A percentile compares a stretch with the other conserved stretches of the same genome.
Evolutionary conservation across 2,797 vertebrate genomes (phyloP).

Genomic region (Hippocampus kuda): DNA sequence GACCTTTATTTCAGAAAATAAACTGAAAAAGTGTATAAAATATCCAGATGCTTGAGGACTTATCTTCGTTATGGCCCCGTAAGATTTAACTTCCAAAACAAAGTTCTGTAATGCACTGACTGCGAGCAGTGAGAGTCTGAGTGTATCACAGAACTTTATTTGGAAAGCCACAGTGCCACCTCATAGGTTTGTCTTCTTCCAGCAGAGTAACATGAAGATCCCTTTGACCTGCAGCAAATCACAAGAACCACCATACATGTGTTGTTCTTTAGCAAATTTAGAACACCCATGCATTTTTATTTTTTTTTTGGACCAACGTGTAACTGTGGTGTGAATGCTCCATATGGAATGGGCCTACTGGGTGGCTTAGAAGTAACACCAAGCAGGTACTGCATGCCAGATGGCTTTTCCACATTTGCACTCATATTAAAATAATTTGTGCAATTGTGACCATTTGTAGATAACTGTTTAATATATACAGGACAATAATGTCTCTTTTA

Average conservation of each 20-base stretch:
- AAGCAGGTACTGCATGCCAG: conserved; percentile 38
- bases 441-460: neutral
- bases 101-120: conserved; percentile 88
- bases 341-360: conserved; percentile 29
- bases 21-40: conserved; percentile 22
- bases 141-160: conserved; percentile 84
- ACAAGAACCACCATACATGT: conserved; percentile 20
- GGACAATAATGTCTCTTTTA: neutral
- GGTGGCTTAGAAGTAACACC: conserved; percentile 24
- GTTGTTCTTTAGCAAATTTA: neutral
- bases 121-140: conserved; percentile 73
- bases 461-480: neutral
- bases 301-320: conserved; percentile 1
- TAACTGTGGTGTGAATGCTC: conserved; percentile 8
- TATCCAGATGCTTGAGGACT: conserved; percentile 48
- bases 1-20: conserved; percentile 48
- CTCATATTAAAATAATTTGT: neutral
- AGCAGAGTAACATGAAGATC: conserved; percentile 42
- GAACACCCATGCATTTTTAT: conserved; percentile 3
- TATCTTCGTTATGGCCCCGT: conserved; percentile 46
- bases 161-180: conserved; percentile 72
- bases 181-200: conserved; percentile 60
- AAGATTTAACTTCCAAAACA: conserved; percentile 73
- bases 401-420: conserved; percentile 31
- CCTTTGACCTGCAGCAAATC: conserved; percentile 46